A percentile compares a stretch with the other conserved stretches of the same genome.
Evolutionary conservation across 2,888 invertebrate genomes (phyloP).

Genomic region (Drosophila falleni): DNA sequence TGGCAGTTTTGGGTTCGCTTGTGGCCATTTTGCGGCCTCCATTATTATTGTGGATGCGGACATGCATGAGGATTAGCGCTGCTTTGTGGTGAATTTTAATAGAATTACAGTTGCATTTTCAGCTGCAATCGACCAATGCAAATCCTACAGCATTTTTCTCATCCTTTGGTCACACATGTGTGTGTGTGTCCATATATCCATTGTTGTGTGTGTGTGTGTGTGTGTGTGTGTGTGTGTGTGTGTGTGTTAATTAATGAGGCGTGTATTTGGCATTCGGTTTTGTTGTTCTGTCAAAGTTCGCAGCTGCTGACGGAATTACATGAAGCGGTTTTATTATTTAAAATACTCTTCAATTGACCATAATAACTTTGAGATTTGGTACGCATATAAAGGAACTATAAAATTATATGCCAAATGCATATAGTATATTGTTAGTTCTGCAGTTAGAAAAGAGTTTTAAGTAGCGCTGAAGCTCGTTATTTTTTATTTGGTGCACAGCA

Average conservation of each 20-base stretch:
- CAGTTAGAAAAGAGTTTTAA: no score
- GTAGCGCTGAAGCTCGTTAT: no score
- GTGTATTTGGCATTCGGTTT: constrained; percentile 34
- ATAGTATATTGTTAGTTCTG: no score
- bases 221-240: constrained; percentile 2
- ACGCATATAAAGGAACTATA: background rate
- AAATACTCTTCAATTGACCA: constrained; percentile 25
- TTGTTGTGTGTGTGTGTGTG: constrained; percentile 30
- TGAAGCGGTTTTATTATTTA: constrained; percentile 18
- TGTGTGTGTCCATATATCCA: background rate
- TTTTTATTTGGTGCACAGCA: no score
- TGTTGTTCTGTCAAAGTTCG: constrained; percentile 33
- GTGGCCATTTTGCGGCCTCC: constrained; percentile 58
- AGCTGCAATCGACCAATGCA: constrained; percentile 35
- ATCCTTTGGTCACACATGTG: constrained; percentile 10
- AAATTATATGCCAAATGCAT: no score
- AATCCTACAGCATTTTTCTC: constrained; percentile 29
- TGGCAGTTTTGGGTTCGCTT: constrained; percentile 32
- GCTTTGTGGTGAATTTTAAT: constrained; percentile 73
- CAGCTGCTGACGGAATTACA: constrained; percentile 27
- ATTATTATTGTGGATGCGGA: constrained; percentile 56
- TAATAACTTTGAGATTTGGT: background rate
- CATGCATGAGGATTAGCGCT: constrained; percentile 65
- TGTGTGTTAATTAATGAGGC: constrained; percentile 64
- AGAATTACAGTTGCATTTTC: constrained; percentile 67